A percentile compares a stretch with the other conserved stretches of the same genome.
These are phyloP conservation scores for Phainopepla nitens DNA, from an alignment of 2,113 vertebrate genomes.

Conservation along the genomic window DNA sequence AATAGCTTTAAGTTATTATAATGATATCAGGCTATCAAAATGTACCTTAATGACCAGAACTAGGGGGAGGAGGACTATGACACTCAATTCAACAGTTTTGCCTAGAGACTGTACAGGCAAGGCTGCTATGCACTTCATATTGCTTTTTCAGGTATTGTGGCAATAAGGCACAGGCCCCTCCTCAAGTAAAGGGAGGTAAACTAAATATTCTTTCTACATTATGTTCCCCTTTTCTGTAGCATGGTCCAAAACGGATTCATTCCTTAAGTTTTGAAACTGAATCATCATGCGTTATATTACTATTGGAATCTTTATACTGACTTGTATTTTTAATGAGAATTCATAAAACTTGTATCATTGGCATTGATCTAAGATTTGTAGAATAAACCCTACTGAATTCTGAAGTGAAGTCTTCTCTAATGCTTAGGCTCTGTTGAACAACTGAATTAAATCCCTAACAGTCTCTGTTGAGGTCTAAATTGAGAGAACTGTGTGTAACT, in stretches of 20 bases:
- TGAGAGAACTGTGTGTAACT: not conserved
- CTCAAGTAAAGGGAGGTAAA: conserved; percentile 50
- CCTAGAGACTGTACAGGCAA: conserved; percentile 22
- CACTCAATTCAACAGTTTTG: conserved; percentile 36
- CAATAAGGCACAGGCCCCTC: conserved; percentile 56
- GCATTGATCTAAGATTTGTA: conserved; percentile 68
- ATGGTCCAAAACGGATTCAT: conserved; percentile 60
- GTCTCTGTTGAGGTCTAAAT: not conserved
- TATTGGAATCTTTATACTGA: conserved; percentile 68
- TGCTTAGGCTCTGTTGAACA: conserved; percentile 46
- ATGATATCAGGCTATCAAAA: not conserved
- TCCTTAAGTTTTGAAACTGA: conserved; percentile 64
- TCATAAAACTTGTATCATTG: conserved; percentile 68
- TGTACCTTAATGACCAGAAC: conserved; percentile 10
- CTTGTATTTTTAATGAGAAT: conserved; percentile 70
- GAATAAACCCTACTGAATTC: conserved; percentile 70
- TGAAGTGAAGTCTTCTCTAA: conserved; percentile 58
- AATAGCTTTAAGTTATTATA: conserved; percentile 53
- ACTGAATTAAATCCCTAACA: not conserved
- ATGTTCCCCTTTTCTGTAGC: conserved; percentile 48
- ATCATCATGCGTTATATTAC: conserved; percentile 59
- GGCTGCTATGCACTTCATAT: conserved; percentile 54
- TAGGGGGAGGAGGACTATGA: not conserved
- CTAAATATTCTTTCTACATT: conserved; percentile 25
- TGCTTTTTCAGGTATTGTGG: conserved; percentile 61